A percentile compares a stretch with the other conserved stretches of the same genome.
phyloP scores from a whole-genome alignment of 2,113 vertebrate species.

The Poeciliopsis turrubarensis region DNA sequence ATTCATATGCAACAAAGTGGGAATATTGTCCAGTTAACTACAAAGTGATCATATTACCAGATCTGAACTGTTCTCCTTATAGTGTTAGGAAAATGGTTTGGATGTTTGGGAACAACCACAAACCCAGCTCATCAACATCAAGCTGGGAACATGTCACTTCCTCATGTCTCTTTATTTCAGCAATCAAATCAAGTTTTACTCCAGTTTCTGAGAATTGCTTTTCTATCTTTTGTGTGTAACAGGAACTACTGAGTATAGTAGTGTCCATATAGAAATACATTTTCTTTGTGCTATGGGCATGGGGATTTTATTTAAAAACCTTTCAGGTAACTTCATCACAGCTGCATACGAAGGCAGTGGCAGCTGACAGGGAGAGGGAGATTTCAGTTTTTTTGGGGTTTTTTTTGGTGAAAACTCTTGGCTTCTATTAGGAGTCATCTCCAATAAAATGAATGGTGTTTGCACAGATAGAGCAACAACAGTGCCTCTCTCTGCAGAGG shows the following conservation, averaged over 20 bases:
- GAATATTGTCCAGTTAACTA: too few relatives aligned
- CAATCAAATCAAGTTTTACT: not conserved
- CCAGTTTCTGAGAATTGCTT: not conserved
- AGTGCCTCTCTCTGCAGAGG: not conserved
- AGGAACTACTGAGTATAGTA: not conserved
- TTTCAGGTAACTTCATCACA: not conserved
- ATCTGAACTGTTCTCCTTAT: not conserved
- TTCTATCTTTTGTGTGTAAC: not conserved
- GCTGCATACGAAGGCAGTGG: not conserved
- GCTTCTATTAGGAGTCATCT: not conserved
- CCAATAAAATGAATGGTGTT: not conserved
- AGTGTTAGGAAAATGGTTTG: not conserved
- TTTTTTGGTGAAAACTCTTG: not conserved
- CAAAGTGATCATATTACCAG: too few relatives aligned
- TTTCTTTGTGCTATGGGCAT: not conserved
- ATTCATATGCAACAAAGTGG: too few relatives aligned
- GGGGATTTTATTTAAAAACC: not conserved
- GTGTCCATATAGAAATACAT: not conserved
- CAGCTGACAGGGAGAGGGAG: not conserved
- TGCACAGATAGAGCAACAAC: not conserved
- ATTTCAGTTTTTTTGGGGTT: not conserved
- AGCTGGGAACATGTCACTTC: not conserved
- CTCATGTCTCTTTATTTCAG: not conserved
- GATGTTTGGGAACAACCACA: not conserved
- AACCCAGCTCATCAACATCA: not conserved